Percentiles rank a stretch among this genome's conserved stretches.
Evolutionary conservation across 2,888 invertebrate genomes (phyloP).

Genomic region (Boloria selene): DNA sequence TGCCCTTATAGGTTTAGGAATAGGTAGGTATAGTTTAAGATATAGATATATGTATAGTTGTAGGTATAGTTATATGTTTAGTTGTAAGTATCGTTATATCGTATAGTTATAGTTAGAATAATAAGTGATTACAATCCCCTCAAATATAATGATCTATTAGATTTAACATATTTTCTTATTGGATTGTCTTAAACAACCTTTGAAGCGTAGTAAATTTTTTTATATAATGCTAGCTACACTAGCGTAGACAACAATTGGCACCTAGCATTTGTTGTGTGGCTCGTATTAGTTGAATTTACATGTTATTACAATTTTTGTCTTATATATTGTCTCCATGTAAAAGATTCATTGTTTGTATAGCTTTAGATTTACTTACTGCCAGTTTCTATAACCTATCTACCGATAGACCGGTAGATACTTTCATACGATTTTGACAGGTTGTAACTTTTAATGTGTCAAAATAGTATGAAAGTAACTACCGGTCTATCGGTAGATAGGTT

Average conservation of each 20-base stretch:
- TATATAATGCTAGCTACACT: conserved; percentile 9
- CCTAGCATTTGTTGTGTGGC: too few species aligned
- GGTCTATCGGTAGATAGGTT: too few species aligned
- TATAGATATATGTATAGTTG: conserved; percentile 6
- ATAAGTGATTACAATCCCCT: background rate
- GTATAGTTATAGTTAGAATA: too few species aligned
- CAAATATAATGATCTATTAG: conserved; percentile 12
- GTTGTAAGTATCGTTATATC: too few species aligned
- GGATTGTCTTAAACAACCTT: background rate
- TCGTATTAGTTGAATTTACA: conserved; percentile 1
- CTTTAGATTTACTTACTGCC: conserved; percentile 7
- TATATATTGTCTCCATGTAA: background rate
- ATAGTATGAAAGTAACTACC: too few species aligned
- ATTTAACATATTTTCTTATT: conserved; percentile 17
- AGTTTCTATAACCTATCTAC: too few species aligned
- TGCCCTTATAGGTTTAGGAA: conserved; percentile 17
- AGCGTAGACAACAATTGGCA: background rate
- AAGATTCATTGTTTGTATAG: background rate
- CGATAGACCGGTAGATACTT: too few species aligned
- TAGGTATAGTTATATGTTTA: background rate
- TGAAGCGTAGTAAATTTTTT: background rate
- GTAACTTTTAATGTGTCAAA: too few species aligned
- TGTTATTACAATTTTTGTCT: background rate
- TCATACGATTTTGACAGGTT: too few species aligned
- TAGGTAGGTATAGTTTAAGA: background rate